These are phyloP conservation scores for Chitala chitala DNA, from an alignment of 2,113 vertebrate species.

Conservation along the genomic window DNA sequence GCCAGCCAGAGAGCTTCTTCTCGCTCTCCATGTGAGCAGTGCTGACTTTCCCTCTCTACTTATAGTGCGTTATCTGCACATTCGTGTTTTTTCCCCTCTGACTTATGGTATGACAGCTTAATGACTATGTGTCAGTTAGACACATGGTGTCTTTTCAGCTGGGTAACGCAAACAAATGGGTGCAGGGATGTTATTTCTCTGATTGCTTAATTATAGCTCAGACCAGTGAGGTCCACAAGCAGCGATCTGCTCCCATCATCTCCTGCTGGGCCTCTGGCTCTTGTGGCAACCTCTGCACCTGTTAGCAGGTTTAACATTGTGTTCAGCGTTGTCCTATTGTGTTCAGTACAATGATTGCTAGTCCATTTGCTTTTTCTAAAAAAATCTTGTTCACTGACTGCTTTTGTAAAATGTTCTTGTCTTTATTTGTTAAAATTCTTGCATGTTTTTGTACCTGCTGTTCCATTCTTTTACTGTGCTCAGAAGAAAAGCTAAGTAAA, in stretches of 20 bases:
- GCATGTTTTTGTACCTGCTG: too few species aligned
- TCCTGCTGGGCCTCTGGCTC: background rate
- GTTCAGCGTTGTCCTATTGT: too few species aligned
- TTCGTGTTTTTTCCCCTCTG: conserved; percentile 33
- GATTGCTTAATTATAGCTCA: conserved; percentile 59
- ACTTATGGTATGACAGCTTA: conserved; percentile 42
- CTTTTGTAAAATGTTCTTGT: too few species aligned
- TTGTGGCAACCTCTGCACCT: background rate
- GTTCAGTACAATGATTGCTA: background rate
- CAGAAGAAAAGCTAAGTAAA: too few species aligned
- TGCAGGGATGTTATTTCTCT: conserved; percentile 51
- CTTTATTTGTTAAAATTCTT: too few species aligned
- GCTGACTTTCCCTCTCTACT: background rate
- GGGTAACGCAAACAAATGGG: conserved; percentile 57
- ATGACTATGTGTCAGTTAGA: conserved; percentile 67
- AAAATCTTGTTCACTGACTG: too few species aligned
- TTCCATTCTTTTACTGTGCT: too few species aligned
- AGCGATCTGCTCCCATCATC: conserved; percentile 49
- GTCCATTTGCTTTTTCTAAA: too few species aligned
- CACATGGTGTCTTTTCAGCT: conserved; percentile 60
- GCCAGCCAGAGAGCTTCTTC: too few species aligned
- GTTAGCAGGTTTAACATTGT: background rate
- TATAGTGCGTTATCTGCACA: conserved; percentile 13
- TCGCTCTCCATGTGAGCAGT: too few species aligned
- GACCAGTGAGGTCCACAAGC: conserved; percentile 36